Evolutionary conservation across 2,797 vertebrate genomes (phyloP).

Genomic region (Lateolabrax maculatus): DNA sequence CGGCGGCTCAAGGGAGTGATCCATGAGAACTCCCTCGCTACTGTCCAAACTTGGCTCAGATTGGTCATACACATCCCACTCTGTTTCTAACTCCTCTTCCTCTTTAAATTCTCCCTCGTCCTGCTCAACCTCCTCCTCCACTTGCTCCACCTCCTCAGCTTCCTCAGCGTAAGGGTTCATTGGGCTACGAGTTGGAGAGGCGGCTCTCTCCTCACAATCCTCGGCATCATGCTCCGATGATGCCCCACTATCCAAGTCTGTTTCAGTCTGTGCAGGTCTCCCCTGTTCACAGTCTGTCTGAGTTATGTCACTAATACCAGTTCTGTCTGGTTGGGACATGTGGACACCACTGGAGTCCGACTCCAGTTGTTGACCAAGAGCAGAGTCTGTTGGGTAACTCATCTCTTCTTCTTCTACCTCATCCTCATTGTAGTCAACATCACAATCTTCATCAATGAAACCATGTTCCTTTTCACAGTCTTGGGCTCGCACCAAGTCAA

Average conservation of each 20-base stretch:
- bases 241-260: slow-evolving; percentile 80
- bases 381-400: slow-evolving; percentile 75
- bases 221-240: slow-evolving; percentile 75
- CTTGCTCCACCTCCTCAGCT: slow-evolving; percentile 50
- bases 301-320: slow-evolving; percentile 57
- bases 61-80: slow-evolving; percentile 73
- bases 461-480: slow-evolving; percentile 73
- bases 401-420: slow-evolving; percentile 68
- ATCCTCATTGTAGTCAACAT: slow-evolving; percentile 50
- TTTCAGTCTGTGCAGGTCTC: slow-evolving; percentile 71
- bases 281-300: slow-evolving; percentile 65
- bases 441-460: slow-evolving; percentile 75
- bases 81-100: slow-evolving; percentile 61
- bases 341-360: slow-evolving; percentile 83
- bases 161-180: slow-evolving; percentile 73
- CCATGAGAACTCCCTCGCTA: slow-evolving; percentile 60
- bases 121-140: slow-evolving; percentile 50
- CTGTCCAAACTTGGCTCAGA: slow-evolving; percentile 76
- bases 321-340: slow-evolving; percentile 75
- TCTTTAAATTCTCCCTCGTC: slow-evolving; percentile 49
- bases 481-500: slow-evolving; percentile 69
- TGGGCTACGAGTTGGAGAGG: slow-evolving; percentile 51
- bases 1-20: slow-evolving; percentile 61
- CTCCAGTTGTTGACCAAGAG: slow-evolving; percentile 76
- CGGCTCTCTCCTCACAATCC: slow-evolving; percentile 59